These are phyloP conservation scores for Pandemis heparana DNA, from an alignment of 2,888 invertebrate genomes.

Conservation along the genomic window DNA sequence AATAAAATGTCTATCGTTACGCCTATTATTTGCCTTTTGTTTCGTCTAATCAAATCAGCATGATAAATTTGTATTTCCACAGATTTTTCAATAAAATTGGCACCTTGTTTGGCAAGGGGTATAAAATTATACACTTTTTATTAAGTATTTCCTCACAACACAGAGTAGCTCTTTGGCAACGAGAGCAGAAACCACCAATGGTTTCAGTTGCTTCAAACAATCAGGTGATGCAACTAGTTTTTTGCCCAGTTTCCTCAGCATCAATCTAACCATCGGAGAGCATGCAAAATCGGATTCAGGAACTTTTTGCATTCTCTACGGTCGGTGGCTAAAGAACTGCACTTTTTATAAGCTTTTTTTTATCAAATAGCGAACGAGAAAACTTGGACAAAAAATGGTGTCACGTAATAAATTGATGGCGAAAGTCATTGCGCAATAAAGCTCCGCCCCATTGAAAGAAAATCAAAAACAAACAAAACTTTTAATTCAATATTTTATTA, in stretches of 20 bases:
- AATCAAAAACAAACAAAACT: conserved; percentile 22
- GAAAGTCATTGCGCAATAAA: conserved; percentile 74
- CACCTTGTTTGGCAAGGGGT: conserved; percentile 28
- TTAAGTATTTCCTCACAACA: conserved; percentile 23
- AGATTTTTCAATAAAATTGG: conserved; percentile 15
- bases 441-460: conserved; percentile 28
- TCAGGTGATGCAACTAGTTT: conserved; percentile 49
- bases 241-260: conserved; percentile 51
- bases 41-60: conserved; percentile 16
- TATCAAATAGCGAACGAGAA: conserved; percentile 58
- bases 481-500: conserved; percentile 50
- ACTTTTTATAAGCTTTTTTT: conserved; percentile 54
- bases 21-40: conserved; percentile 15
- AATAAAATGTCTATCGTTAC: conserved; percentile 46
- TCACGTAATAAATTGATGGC: conserved; percentile 79
- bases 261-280: conserved; percentile 30
- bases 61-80: conserved; percentile 12
- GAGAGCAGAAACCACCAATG: conserved; percentile 25
- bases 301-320: conserved; percentile 67
- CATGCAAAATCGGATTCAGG: conserved; percentile 56
- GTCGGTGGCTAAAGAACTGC: conserved; percentile 60
- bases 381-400: conserved; percentile 61
- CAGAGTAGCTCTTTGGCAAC: conserved; percentile 29
- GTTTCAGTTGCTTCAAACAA: conserved; percentile 38
- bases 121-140: conserved; percentile 35